These are phyloP conservation scores for Drosophila guanche DNA, from an alignment of 1,140 invertebrate species.

Conservation along the genomic window DNA sequence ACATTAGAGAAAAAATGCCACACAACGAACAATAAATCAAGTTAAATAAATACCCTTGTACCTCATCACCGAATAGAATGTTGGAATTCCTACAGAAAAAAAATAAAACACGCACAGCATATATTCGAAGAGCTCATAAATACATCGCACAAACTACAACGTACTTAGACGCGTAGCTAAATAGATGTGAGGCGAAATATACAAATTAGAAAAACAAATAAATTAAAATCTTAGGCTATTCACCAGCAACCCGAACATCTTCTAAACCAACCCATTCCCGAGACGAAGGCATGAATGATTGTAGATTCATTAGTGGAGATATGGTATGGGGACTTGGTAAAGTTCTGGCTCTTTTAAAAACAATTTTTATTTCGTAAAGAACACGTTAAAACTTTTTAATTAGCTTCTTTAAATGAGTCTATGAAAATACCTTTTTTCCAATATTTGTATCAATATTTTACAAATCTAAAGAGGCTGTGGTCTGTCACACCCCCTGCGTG, in stretches of 20 bases:
- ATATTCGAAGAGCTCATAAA: conserved; percentile 61
- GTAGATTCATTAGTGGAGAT: too few relatives aligned
- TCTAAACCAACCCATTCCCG: neutral
- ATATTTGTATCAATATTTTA: too few relatives aligned
- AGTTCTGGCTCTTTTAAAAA: too few relatives aligned
- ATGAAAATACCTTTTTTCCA: too few relatives aligned
- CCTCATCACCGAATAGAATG: conserved; percentile 39
- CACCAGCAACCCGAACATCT: conserved; percentile 11
- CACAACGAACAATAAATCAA: conserved; percentile 60
- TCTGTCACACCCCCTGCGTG: neutral
- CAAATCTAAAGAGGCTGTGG: too few relatives aligned
- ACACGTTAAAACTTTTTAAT: too few relatives aligned
- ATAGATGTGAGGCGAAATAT: conserved; percentile 56
- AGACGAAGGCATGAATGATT: conserved; percentile 23
- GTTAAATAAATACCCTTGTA: conserved; percentile 41
- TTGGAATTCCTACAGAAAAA: conserved; percentile 9
- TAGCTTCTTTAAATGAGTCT: too few relatives aligned
- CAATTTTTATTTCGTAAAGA: too few relatives aligned
- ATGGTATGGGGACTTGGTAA: too few relatives aligned
- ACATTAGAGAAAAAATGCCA: conserved; percentile 38
- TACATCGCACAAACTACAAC: conserved; percentile 59
- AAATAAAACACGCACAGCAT: conserved; percentile 33
- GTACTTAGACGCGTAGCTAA: conserved; percentile 39
- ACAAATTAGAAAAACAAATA: conserved; percentile 77
- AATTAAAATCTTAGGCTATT: conserved; percentile 73